These are phyloP conservation scores for Cyclophora albipunctata DNA, from an alignment of 2,888 invertebrate genomes.

Conservation along the genomic window DNA sequence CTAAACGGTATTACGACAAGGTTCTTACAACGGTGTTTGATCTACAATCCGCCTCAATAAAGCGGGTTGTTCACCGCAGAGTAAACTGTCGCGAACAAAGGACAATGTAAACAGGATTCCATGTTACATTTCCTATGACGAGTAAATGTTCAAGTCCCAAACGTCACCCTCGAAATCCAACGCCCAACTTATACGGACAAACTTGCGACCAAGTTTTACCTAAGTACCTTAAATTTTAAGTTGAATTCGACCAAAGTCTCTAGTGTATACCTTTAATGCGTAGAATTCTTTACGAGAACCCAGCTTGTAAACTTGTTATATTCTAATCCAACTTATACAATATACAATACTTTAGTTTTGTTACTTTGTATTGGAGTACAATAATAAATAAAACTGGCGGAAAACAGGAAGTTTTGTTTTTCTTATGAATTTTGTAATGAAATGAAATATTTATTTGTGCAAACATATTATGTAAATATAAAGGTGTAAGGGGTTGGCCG, in stretches of 20 bases:
- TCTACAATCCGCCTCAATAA: not conserved
- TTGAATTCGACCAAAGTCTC: conserved; percentile 43
- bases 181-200: conserved; percentile 39
- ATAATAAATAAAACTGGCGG: too few species aligned
- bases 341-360: too few species aligned
- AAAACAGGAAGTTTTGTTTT: too few species aligned
- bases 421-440: too few species aligned
- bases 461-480: too few species aligned
- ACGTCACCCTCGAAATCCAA: conserved; percentile 33
- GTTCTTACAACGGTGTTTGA: not conserved
- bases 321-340: too few species aligned
- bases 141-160: conserved; percentile 17
- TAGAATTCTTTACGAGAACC: too few species aligned
- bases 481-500: too few species aligned
- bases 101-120: conserved; percentile 8
- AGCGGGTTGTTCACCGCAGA: not conserved
- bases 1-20: not conserved
- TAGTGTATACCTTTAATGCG: conserved; percentile 18
- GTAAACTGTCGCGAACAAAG: conserved; percentile 6
- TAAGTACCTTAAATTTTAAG: conserved; percentile 64
- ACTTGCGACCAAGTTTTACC: conserved; percentile 45
- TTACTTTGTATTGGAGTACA: too few species aligned
- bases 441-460: too few species aligned
- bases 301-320: too few species aligned
- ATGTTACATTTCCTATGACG: conserved; percentile 4